Conservation (phyloP, 2,888 invertebrate genomes). For the Parochlus steinenii region DNA sequence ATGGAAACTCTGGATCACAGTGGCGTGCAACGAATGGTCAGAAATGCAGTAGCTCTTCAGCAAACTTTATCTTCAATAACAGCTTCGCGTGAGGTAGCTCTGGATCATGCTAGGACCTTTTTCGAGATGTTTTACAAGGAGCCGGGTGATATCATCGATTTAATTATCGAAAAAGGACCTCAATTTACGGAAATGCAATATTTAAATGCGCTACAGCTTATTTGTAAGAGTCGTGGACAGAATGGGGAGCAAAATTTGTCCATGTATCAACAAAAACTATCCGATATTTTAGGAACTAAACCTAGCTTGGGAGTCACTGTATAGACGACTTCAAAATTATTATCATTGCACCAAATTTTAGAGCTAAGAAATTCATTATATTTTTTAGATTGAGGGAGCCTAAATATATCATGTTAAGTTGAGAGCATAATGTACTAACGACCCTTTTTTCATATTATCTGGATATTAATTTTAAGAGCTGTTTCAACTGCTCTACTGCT, state of each 20-base stretch:
- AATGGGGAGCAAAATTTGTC: conserved; percentile 39
- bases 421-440: too few relatives aligned
- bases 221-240: conserved; percentile 41
- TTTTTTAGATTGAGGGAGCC: too few relatives aligned
- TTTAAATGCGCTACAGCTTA: conserved; percentile 66
- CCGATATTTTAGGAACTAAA: conserved; percentile 57
- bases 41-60: conserved; percentile 70
- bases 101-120: conserved; percentile 80
- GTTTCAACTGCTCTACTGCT: too few relatives aligned
- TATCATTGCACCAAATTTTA: too few relatives aligned
- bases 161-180: conserved; percentile 3
- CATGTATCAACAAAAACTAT: conserved; percentile 58
- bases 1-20: conserved; percentile 65
- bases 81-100: conserved; percentile 59
- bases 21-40: conserved; percentile 68
- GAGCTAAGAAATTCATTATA: too few relatives aligned
- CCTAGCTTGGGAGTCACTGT: conserved; percentile 64
- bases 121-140: conserved; percentile 69
- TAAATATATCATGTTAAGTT: too few relatives aligned
- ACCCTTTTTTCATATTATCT: too few relatives aligned
- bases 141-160: conserved; percentile 45
- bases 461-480: too few relatives aligned
- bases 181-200: conserved; percentile 31
- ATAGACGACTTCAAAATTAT: conserved; percentile 31
- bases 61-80: conserved; percentile 75